Evolutionary conservation across 2,888 invertebrate species (phyloP).

Genomic region (Prenolepis imparis): DNA sequence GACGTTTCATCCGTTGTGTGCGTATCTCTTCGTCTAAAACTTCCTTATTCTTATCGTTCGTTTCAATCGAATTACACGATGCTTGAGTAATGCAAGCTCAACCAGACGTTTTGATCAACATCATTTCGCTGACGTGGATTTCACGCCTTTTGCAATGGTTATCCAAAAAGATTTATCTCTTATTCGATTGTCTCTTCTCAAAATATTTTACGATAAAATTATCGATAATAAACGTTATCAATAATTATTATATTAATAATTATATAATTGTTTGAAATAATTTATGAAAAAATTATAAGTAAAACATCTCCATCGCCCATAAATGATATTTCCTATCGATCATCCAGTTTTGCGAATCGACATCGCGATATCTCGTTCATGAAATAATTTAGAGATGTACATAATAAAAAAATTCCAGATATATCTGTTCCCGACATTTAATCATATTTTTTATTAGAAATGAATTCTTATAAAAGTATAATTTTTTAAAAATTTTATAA

Average conservation of each 20-base stretch:
- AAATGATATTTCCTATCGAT: too few species aligned
- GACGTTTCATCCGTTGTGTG: background rate
- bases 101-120: constrained; percentile 18
- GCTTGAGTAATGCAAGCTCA: constrained; percentile 25
- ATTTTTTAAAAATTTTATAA: too few species aligned
- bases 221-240: background rate
- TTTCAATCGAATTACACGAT: constrained; percentile 36
- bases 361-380: too few species aligned
- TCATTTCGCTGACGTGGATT: background rate
- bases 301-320: background rate
- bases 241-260: too few species aligned
- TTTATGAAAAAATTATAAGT: background rate
- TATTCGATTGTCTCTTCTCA: background rate
- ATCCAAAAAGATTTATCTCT: constrained; percentile 8
- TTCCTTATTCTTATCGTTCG: constrained; percentile 35
- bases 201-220: background rate
- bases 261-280: background rate
- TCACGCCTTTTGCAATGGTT: background rate
- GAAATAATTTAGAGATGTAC: too few species aligned
- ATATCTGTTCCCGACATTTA: too few species aligned
- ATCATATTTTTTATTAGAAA: too few species aligned
- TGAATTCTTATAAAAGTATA: too few species aligned
- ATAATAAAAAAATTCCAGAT: too few species aligned
- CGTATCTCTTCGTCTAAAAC: constrained; percentile 8
- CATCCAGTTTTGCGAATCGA: too few species aligned